Evolutionary conservation across 2,797 vertebrate genomes (phyloP).

Genomic region (Sebastes oblongus): DNA sequence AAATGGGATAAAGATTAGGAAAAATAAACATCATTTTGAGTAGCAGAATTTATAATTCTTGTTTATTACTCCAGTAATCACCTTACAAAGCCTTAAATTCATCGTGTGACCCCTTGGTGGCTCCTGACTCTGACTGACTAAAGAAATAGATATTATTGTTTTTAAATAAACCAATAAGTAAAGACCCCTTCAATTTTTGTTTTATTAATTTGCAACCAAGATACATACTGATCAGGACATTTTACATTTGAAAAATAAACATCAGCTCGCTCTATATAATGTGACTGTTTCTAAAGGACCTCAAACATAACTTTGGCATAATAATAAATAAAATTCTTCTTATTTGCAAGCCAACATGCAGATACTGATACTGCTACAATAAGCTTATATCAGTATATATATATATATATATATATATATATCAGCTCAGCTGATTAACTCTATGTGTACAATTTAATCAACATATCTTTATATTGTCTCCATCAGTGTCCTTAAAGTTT

Average conservation of each 20-base stretch:
- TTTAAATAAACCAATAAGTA: too few relatives aligned
- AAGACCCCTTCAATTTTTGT: too few relatives aligned
- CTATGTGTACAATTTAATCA: background rate
- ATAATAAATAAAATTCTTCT: background rate
- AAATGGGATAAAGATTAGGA: rapidly evolving
- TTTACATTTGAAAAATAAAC: background rate
- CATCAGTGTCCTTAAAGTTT: too few relatives aligned
- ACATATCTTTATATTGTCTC: too few relatives aligned
- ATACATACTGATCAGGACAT: background rate
- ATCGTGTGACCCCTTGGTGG: background rate
- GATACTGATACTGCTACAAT: background rate
- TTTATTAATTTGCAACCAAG: background rate
- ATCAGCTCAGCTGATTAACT: too few relatives aligned
- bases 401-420: too few relatives aligned
- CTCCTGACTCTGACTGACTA: background rate
- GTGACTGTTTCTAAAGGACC: background rate
- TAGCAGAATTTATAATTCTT: background rate
- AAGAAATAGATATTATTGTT: too few relatives aligned
- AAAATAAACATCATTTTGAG: background rate
- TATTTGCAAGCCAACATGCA: background rate
- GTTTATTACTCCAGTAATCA: background rate
- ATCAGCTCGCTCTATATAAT: background rate
- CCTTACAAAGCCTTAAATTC: background rate
- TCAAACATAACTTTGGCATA: background rate
- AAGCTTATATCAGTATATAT: too few relatives aligned